Evolutionary conservation across 1,140 invertebrate species (phyloP).

Genomic region (Philotrypesis tridentata): DNA sequence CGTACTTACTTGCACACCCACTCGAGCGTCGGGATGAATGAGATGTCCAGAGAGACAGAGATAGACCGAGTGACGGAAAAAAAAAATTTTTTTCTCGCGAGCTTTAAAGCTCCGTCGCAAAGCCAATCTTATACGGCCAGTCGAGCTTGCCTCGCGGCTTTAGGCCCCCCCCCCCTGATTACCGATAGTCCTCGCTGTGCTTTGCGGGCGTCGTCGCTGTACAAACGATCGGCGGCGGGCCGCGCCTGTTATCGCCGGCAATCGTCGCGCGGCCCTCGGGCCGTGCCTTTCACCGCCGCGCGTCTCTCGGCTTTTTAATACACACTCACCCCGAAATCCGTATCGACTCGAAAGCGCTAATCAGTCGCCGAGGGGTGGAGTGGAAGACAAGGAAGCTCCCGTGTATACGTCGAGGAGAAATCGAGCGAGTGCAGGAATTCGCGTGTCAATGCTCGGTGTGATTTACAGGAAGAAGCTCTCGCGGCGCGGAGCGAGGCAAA

Average conservation of each 20-base stretch:
- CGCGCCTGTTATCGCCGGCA: background rate
- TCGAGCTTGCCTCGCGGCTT: too few species aligned
- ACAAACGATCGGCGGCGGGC: too few species aligned
- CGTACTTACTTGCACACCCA: background rate
- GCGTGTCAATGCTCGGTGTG: conserved; percentile 6
- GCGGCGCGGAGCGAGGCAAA: background rate
- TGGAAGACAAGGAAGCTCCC: background rate
- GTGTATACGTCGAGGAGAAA: background rate
- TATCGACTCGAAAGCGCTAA: background rate
- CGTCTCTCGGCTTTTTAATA: background rate
- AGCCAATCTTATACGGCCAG: background rate
- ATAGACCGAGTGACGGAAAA: too few species aligned
- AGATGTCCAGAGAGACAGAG: background rate
- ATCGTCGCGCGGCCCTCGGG: conserved; percentile 28
- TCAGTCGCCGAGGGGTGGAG: background rate
- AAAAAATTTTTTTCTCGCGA: too few species aligned
- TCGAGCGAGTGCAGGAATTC: background rate
- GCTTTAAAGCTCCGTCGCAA: background rate
- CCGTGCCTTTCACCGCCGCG: background rate
- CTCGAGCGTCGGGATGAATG: background rate
- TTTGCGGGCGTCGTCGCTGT: conserved; percentile 2
- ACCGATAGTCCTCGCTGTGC: conserved; percentile 28
- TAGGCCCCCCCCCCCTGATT: conserved; percentile 26
- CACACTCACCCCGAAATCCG: too few species aligned
- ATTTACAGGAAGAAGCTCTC: background rate